Percentiles rank a stretch among this genome's conserved stretches.
These are phyloP conservation scores for Cyphotilapia sp. DNA, from an alignment of 2,113 vertebrate species.

Conservation along the genomic window DNA sequence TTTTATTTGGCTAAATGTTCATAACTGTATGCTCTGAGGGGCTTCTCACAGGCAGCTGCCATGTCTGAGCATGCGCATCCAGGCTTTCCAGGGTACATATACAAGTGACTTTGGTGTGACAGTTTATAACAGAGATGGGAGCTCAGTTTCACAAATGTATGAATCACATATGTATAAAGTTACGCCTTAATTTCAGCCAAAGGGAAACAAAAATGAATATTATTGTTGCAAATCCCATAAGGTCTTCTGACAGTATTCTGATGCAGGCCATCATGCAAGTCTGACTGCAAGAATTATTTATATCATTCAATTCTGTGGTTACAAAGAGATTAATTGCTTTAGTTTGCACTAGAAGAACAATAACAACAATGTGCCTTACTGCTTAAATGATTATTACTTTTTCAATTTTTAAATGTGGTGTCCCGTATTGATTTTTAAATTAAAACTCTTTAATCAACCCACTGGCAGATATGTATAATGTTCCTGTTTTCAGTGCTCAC, in stretches of 20 bases:
- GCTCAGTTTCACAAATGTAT: neutral
- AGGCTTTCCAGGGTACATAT: neutral
- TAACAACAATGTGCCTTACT: rapidly evolving
- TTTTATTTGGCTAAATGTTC: neutral
- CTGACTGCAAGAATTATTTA: neutral
- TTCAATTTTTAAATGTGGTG: neutral
- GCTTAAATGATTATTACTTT: neutral
- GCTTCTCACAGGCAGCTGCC: neutral
- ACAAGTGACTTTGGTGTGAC: neutral
- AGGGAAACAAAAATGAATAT: neutral
- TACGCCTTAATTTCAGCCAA: neutral
- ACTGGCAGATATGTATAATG: neutral
- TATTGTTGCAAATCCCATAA: neutral
- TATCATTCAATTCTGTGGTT: rapidly evolving
- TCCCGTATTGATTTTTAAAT: neutral
- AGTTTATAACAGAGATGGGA: neutral
- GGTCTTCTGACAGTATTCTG: neutral
- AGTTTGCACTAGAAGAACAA: neutral
- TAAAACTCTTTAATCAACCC: neutral
- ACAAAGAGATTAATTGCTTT: rapidly evolving
- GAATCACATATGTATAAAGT: rapidly evolving
- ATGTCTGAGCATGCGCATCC: neutral
- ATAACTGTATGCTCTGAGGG: neutral
- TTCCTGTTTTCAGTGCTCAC: neutral
- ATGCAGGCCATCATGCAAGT: neutral